Base-by-base conservation (phyloP, 1,140 invertebrate genomes). In the Drosophila cardini region DNA sequence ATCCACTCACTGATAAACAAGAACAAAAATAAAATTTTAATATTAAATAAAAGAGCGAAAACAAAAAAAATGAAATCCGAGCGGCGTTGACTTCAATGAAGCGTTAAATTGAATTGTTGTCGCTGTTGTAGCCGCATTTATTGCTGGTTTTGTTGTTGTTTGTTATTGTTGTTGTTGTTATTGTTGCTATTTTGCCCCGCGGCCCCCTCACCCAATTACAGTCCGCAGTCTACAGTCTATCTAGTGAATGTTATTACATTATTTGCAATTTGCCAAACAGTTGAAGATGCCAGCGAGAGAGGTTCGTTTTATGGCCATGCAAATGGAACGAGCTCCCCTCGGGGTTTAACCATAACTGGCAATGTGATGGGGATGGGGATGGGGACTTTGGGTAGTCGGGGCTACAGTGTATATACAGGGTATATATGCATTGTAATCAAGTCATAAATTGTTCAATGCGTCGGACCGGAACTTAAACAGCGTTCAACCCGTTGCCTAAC, bases 71-170 rank as follows among this genome's bases (percentile, higher is more conserved):
- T 55, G 34, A 64, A 72, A 48, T 43, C 48, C 67, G 64, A 32
- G 21, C 53, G 26, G 53, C 40, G 16, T 53, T 50, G 63, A 62
- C 64, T 65, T 62, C 83, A 79, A 65, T 86, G 84, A 81, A 86
- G 76, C 83, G 80, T 80, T 87, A 86, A 86, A 86, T 89, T 86
- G 84, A 86, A 86, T 86, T 86, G 83, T 86, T 87, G 82, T 85
- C 83, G 70, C 70, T 72, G 57, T 43, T 69, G 65, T 74, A 70
- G 73, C 78, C 82, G 55, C 76, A 78, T 56, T 70, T 62, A 86
- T 80, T 78, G 75, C 61, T 56, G 50, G 62, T 30, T 34, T 50
- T 45, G 38, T 5, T 58, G 1, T 34, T 40, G 40, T 13, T 11
- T 16, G 34, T 53, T 30, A 13, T 52, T 52, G 32, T 52, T 34